Base-by-base conservation (phyloP, 23 tunicate genomes). In the Ascidia mentula region DNA sequence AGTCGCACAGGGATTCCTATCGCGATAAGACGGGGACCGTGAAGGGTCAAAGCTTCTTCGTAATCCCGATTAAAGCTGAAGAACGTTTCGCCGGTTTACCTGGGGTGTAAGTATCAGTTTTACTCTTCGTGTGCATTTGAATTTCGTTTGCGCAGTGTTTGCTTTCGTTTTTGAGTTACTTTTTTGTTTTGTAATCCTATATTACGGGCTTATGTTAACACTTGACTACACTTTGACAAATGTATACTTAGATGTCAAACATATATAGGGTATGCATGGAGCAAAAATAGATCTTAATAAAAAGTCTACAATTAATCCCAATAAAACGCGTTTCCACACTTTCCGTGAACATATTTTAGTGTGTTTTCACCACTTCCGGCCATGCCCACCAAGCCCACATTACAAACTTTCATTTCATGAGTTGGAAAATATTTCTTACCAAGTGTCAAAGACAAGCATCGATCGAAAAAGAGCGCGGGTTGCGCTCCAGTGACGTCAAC, bases 1-100 rank as follows among this genome's bases (percentile, higher is more conserved):
- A 87, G 40, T 53, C 80, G 40, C 97, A 92, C 72, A 65, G 97
- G 18, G 78, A 87, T 59, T 46, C 90, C 1, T 92, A 92, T 77
- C 73, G 92, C 30, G 97, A 92, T 73, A 87, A 92, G 71, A 87
- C 92, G 5, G 97, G 86, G 28, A 79, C 79, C 9, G 86, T 92
- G 31, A 53, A 71, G 24, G 72, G 85, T 28, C 82, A 87, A 74
- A 83, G 79, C 40, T 79, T 78, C 40, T 92, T 92, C 59, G 97
- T 92, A 20, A 87, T 92, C 28, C 97, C 97, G 8, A 92, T 87
- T 31, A 92, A 87, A 69, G 79, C 79, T 13, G 92, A 92, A 15
- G 90, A 92, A 60, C 46, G 83, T 12, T 86, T 85, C 60, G 86
- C 78, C 15, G 96, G 76, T 7, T 36, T 91, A n/a, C 80, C 82